Evolutionary conservation across 2,797 vertebrate species (phyloP).

Genomic region (Squalus acanthias): DNA sequence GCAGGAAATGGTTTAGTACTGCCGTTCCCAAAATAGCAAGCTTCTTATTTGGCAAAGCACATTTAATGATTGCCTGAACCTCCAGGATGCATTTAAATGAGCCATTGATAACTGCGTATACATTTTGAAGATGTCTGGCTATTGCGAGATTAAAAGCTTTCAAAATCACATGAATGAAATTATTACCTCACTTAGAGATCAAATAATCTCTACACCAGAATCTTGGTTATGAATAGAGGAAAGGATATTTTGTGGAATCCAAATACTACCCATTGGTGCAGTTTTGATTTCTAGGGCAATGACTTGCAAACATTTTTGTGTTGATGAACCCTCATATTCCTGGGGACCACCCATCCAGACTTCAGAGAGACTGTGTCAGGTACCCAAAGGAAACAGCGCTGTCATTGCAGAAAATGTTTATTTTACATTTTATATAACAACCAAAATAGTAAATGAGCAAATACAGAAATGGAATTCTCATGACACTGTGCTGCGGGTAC

Average conservation of each 20-base stretch:
- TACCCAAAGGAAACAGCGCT: neutral
- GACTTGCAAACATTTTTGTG: neutral
- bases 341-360: neutral
- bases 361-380: neutral
- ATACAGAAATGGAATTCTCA: neutral
- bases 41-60: neutral
- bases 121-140: neutral
- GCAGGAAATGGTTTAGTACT: neutral
- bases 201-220: neutral
- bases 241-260: neutral
- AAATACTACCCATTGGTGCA: neutral
- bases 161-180: neutral
- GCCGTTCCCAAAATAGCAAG: neutral
- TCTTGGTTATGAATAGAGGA: neutral
- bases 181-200: neutral
- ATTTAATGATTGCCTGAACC: constrained; percentile 2
- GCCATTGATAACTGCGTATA: neutral
- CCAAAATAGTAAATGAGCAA: neutral
- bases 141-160: neutral
- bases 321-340: neutral
- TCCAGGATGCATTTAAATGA: neutral
- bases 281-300: neutral
- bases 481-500: neutral
- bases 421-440: neutral
- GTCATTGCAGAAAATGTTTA: neutral